A percentile compares a stretch with the other conserved stretches of the same genome.
phyloP scores from a whole-genome alignment of 2,888 invertebrate species.

The Taphrorychus bicolor region DNA sequence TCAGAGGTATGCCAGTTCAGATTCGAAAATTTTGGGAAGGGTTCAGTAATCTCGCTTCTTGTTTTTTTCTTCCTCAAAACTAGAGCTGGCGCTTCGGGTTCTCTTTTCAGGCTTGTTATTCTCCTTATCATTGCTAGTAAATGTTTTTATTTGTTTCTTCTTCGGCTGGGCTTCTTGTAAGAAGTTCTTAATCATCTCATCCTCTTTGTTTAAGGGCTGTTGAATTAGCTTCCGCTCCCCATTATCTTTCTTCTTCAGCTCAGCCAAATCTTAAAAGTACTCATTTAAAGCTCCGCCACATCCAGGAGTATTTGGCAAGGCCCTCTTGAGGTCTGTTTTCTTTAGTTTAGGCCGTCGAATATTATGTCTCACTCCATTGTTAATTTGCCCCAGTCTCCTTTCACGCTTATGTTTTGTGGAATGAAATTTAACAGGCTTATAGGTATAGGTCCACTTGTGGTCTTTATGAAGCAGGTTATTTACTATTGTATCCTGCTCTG shows the following conservation, averaged over 20 bases:
- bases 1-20: no score
- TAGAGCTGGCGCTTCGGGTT: no score
- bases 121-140: neutral
- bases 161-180: neutral
- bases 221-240: neutral
- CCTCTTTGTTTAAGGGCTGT: neutral
- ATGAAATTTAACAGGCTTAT: neutral
- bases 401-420: neutral
- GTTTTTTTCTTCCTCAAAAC: no score
- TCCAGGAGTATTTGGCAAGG: neutral
- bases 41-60: no score
- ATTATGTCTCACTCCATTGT: slow-evolving; percentile 70
- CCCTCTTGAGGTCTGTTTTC: slow-evolving; percentile 41
- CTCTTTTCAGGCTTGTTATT: neutral
- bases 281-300: slow-evolving; percentile 46
- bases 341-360: slow-evolving; percentile 68
- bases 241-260: slow-evolving; percentile 37
- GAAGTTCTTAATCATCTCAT: neutral
- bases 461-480: neutral
- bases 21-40: no score
- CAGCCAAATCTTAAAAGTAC: slow-evolving; percentile 44
- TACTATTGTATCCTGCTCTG: slow-evolving; percentile 30
- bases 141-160: slow-evolving; percentile 3
- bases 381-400: slow-evolving; percentile 64
- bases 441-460: neutral